Evolutionary conservation across 2,888 invertebrate species (phyloP).

Genomic region (Selenia dentaria): DNA sequence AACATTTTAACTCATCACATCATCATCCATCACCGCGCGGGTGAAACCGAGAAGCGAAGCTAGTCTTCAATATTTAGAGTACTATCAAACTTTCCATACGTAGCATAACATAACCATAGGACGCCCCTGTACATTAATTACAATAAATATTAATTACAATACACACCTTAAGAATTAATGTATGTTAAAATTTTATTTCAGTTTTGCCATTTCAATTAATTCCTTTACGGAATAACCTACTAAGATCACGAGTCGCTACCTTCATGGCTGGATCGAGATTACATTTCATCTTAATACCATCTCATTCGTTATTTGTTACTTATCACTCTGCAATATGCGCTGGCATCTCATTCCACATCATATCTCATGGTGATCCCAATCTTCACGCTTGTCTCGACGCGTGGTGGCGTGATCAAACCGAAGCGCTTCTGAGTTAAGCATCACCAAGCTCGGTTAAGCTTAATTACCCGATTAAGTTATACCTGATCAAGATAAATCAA

Average conservation of each 20-base stretch:
- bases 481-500: conserved; percentile 8
- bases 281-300: background rate
- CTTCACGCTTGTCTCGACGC: conserved; percentile 15
- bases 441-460: conserved; percentile 1
- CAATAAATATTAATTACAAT: too few species aligned
- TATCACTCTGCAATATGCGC: background rate
- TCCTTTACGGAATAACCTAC: too few species aligned
- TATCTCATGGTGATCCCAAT: background rate
- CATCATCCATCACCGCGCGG: too few species aligned
- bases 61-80: too few species aligned
- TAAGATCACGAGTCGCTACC: background rate
- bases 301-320: background rate
- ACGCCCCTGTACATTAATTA: too few species aligned
- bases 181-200: too few species aligned
- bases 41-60: too few species aligned
- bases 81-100: too few species aligned
- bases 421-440: conserved; percentile 10
- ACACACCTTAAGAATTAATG: too few species aligned
- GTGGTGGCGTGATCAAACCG: background rate
- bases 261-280: background rate
- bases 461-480: conserved; percentile 15
- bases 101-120: too few species aligned
- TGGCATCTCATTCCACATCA: background rate
- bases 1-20: too few species aligned
- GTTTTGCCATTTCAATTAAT: too few species aligned